Evolutionary conservation across 2,113 vertebrate genomes (phyloP), one percentile per base, ranked within the genome.

Genomic region (Corvus hawaiiensis): DNA sequence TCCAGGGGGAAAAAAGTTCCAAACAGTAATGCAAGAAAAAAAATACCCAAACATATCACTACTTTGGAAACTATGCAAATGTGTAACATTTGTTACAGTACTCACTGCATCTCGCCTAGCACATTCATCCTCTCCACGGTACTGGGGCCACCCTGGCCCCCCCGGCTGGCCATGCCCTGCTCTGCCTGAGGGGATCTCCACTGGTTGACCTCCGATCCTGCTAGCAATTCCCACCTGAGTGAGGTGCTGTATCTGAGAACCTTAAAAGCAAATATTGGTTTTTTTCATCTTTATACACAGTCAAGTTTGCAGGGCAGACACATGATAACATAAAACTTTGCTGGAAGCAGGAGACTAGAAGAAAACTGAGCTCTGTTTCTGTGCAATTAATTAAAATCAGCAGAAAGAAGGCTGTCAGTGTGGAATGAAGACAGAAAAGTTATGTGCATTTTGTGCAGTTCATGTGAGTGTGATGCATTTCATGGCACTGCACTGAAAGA

Each of bases 181-280:
- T 95, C 99, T 98, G 95, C 94, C 98, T 27, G 99, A 94, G 37
- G 97, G 95, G 72, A 98, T 92, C 73, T 98, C 98, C 94, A 98
- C 98, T 35, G 98, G 98, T 97, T 98, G 98, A 69, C 98, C 98
- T 72, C 98, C 98, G 59, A 99, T 97, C 89, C 98, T 98, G 89
- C 98, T 98, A 37, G 99, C 98, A 93, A 99, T 95, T 83, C 99
- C 99, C 97, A 99, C 98, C 98, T 99, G 99, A 35, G 98, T 98
- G 91, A 99, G 98, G 97, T 99, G 99, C 96, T 99, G 99, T 96
- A 99, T 98, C 97, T 99, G 99, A 97, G 98, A 98, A 81, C 99
- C 99, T 99, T 90, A 88, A 97, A 95, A 98, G 96, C 94, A 94
- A 96, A 97, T 97, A 97, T 96, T 88, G 90, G 0, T 33, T 69